These are phyloP conservation scores for Sebastiscus tertius DNA, from an alignment of 2,797 vertebrate species.

Conservation along the genomic window DNA sequence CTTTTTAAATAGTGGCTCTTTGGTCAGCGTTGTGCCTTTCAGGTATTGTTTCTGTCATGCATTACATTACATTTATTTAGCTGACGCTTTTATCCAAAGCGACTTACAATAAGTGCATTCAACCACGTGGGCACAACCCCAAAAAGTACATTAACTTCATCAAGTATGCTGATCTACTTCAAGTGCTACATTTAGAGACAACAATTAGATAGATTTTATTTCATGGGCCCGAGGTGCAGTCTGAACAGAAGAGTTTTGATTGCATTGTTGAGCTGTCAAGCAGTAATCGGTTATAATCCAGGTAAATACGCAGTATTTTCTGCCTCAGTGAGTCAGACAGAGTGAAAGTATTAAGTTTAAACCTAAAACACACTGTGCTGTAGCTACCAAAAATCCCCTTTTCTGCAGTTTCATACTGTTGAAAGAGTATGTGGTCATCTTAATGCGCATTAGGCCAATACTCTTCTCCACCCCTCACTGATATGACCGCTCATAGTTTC, in stretches of 20 bases:
- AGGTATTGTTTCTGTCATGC: not conserved
- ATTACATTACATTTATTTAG: not conserved
- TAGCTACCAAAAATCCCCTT: not conserved
- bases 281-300: not conserved
- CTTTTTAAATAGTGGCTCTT: not conserved
- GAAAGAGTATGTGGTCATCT: not conserved
- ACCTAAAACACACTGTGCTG: not conserved
- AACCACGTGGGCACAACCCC: not conserved
- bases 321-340: not conserved
- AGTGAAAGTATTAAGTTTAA: not conserved
- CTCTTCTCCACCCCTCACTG: conserved; percentile 4
- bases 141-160: not conserved
- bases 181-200: not conserved
- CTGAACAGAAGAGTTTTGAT: not conserved
- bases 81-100: not conserved
- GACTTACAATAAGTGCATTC: not conserved
- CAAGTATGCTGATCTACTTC: not conserved
- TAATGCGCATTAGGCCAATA: not conserved
- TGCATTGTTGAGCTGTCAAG: not conserved
- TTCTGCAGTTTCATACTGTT: not conserved
- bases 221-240: not conserved
- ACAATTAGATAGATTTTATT: not conserved
- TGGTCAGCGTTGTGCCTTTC: conserved; percentile 15
- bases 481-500: conserved; percentile 16
- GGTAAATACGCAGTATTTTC: not conserved